Conservation (phyloP, 2,888 invertebrate species). For the Hydroisotoma schaefferi region DNA sequence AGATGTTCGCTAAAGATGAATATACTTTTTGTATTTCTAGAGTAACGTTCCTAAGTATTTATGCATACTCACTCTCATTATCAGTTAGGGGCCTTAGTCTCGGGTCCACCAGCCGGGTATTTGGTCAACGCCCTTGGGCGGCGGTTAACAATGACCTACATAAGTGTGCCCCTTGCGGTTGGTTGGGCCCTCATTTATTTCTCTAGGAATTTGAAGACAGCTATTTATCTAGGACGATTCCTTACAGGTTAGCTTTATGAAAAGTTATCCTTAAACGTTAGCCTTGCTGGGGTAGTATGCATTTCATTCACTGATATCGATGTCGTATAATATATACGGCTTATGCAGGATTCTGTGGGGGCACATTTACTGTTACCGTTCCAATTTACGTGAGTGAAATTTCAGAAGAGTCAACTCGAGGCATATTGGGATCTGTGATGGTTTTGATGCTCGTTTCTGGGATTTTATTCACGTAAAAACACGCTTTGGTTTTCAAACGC, state of each 20-base stretch:
- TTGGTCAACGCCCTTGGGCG: conserved; percentile 32
- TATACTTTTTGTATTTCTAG: neutral
- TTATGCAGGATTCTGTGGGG: conserved; percentile 64
- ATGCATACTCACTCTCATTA: conserved; percentile 45
- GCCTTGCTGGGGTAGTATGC: conserved; percentile 46
- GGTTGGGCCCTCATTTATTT: conserved; percentile 52
- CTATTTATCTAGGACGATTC: conserved; percentile 55
- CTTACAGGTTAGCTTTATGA: conserved; percentile 27
- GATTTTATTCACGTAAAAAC: conserved; percentile 41
- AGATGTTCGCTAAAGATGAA: neutral
- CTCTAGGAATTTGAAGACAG: conserved; percentile 46
- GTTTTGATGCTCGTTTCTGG: conserved; percentile 66
- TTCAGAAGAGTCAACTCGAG: conserved; percentile 75
- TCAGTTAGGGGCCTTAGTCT: conserved; percentile 27
- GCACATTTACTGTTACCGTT: conserved; percentile 76
- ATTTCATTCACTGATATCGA: neutral
- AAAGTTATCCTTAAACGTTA: neutral
- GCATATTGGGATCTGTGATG: conserved; percentile 78
- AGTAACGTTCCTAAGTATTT: neutral
- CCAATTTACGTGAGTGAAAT: conserved; percentile 84
- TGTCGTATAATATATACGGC: conserved; percentile 31
- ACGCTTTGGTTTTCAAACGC: neutral
- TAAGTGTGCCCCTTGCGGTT: conserved; percentile 51
- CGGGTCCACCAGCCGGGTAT: conserved; percentile 36
- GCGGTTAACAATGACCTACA: conserved; percentile 15